A percentile compares a stretch with the other conserved stretches of the same genome.
These are phyloP conservation scores for Drosophila leontia DNA, from an alignment of 1,140 invertebrate genomes.

Conservation along the genomic window DNA sequence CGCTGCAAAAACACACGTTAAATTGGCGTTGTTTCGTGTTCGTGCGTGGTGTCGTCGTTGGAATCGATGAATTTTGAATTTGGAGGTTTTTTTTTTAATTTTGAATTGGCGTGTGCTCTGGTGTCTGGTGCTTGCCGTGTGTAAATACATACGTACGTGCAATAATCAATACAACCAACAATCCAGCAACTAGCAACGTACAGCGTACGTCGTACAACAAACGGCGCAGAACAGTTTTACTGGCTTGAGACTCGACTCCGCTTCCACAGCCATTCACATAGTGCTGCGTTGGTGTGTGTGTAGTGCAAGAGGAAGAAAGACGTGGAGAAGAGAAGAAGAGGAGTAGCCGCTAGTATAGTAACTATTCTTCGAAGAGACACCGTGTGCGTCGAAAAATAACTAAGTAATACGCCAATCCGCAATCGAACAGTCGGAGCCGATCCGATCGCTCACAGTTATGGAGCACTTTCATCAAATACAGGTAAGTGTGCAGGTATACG, in stretches of 20 bases:
- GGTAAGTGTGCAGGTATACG: conserved; percentile 71
- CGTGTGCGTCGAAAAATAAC: conserved; percentile 1
- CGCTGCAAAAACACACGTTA: conserved; percentile 28
- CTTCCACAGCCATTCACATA: conserved; percentile 54
- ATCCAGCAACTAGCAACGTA: conserved; percentile 16
- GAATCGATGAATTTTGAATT: conserved; percentile 29
- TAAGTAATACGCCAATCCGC: conserved; percentile 11
- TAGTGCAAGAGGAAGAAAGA: conserved; percentile 50
- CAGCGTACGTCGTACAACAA: conserved; percentile 46
- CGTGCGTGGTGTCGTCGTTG: conserved; percentile 43
- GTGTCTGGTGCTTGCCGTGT: conserved; percentile 26
- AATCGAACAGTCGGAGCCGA: conserved; percentile 21
- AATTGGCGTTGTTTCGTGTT: conserved; percentile 36
- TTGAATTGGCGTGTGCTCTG: conserved; percentile 42
- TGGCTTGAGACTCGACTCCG: conserved; percentile 52
- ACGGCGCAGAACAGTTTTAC: conserved; percentile 60
- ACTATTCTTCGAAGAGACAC: conserved; percentile 9
- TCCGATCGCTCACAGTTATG: conserved; percentile 56
- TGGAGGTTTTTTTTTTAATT: conserved; percentile 19
- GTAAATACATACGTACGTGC: conserved; percentile 44
- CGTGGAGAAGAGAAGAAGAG: not conserved
- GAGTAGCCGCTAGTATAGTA: conserved; percentile 21
- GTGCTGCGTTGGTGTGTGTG: conserved; percentile 46
- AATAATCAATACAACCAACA: conserved; percentile 69
- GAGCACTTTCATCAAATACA: conserved; percentile 85